Evolutionary conservation across 2,888 invertebrate species (phyloP).

Genomic region (Lasiommata megera): DNA sequence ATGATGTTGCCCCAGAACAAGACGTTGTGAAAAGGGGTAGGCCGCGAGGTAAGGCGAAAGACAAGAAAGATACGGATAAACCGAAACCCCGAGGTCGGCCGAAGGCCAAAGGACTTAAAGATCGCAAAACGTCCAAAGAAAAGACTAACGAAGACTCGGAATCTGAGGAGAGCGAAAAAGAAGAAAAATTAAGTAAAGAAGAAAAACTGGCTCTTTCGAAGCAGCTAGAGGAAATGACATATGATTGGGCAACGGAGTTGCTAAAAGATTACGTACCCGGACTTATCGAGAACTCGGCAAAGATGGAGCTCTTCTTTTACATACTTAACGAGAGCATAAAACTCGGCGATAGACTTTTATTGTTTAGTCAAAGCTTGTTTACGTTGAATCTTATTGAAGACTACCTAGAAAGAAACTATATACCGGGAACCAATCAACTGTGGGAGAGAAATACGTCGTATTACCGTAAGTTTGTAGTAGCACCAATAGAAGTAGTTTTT

Average conservation of each 20-base stretch:
- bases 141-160: conserved; percentile 79
- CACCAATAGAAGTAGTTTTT: too few relatives aligned
- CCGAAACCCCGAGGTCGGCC: conserved; percentile 59
- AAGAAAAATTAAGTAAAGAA: conserved; percentile 82
- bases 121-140: conserved; percentile 70
- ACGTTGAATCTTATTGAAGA: conserved; percentile 97
- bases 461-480: conserved; percentile 86
- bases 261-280: conserved; percentile 93
- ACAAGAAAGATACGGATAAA: conserved; percentile 56
- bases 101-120: conserved; percentile 69
- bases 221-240: conserved; percentile 91
- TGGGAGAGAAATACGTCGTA: conserved; percentile 95
- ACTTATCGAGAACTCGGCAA: conserved; percentile 95
- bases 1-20: conserved; percentile 49
- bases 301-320: conserved; percentile 96
- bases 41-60: conserved; percentile 53
- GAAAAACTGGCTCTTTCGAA: conserved; percentile 80
- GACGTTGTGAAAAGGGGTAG: conserved; percentile 53
- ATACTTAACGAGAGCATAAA: conserved; percentile 94
- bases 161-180: conserved; percentile 80
- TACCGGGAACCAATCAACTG: conserved; percentile 85
- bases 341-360: conserved; percentile 93
- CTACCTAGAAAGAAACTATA: conserved; percentile 88
- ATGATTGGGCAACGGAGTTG: conserved; percentile 93
- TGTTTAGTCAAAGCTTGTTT: conserved; percentile 97